Evolutionary conservation across 2,113 vertebrate genomes (phyloP), one percentile per base, ranked within the genome.

Genomic region (Oncorhynchus kisutch): DNA sequence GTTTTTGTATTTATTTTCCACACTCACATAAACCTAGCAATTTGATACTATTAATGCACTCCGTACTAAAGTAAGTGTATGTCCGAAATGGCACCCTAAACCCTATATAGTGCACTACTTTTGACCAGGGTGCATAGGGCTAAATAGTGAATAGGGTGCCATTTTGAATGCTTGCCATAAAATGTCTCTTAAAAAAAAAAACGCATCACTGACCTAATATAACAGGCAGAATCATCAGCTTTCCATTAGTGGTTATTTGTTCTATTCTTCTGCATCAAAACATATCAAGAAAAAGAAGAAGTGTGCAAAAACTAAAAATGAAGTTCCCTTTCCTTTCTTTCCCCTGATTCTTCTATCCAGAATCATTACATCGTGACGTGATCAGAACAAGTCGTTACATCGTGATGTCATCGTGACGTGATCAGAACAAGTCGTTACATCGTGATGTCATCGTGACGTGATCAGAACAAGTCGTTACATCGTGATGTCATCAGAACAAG

Each of bases 241-340:
- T 86, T 86, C 78, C 78, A 73, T 88, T 89, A 90, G 90, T 90
- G 89, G 90, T 90, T 90, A 86, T 85, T 86, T 11, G 39, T 45
- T 54, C 51, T 72, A 73, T 85, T 85, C 78, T 79, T 89, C 79
- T 76, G 73, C 24, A 75, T 82, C 24, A 81, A 70, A 80, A 68
- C 71, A 76, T 75, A 82, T 39, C 1, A 12, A 20, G 69, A 76
- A 70, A 86, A 27, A 64, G 78, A 70, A 49, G 66, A 70, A 57
- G 70, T 81, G 82, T 73, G 64, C 48, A 78, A 78, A 14, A 81
- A 89, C 80, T 45, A 77, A 18, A 70, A 71, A 72, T 9, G 68
- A 82, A 45, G 27, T 72, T 85, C 77, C 79, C 73, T 82, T 81
- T 87, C 16, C 27, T 39, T 70, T 71, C 54, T 78, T 77, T 83